These are phyloP conservation scores for Acipenser oxyrinchus DNA, from an alignment of 2,797 vertebrate genomes.

Conservation along the genomic window DNA sequence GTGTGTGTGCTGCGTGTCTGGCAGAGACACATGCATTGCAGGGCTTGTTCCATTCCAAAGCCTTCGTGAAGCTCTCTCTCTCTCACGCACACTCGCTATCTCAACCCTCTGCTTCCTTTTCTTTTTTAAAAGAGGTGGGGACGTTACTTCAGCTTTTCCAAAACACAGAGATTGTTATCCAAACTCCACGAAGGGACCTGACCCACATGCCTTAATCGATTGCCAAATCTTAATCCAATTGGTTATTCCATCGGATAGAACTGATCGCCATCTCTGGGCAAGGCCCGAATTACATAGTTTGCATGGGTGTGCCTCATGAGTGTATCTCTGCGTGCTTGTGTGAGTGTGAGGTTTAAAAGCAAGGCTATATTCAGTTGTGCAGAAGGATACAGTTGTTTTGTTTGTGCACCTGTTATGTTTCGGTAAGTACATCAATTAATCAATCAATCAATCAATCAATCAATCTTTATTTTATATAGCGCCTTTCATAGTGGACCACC, in stretches of 20 bases:
- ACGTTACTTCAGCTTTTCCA: conserved; percentile 48
- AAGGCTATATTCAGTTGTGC: neutral
- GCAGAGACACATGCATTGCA: no score
- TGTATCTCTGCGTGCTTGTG: no score
- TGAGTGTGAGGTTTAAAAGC: conserved; percentile 4
- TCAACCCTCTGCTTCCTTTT: conserved; percentile 28
- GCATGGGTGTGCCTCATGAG: no score
- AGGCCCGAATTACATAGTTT: neutral
- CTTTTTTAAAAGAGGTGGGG: conserved; percentile 22
- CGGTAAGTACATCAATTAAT: no score
- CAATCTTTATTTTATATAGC: no score
- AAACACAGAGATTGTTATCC: conserved; percentile 37
- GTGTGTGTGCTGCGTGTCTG: no score
- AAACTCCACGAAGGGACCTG: conserved; percentile 17
- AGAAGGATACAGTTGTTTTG: no score
- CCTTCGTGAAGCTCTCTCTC: conserved; percentile 3
- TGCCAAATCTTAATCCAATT: conserved; percentile 10
- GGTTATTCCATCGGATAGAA: no score
- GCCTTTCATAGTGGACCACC: no score
- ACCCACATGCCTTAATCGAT: conserved; percentile 4
- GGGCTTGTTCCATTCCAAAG: neutral
- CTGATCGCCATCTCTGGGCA: neutral
- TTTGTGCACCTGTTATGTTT: no score
- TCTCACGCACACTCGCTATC: conserved; percentile 6
- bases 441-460: no score